These are phyloP conservation scores for Vultur gryphus DNA, from an alignment of 2,797 vertebrate genomes.

Conservation along the genomic window DNA sequence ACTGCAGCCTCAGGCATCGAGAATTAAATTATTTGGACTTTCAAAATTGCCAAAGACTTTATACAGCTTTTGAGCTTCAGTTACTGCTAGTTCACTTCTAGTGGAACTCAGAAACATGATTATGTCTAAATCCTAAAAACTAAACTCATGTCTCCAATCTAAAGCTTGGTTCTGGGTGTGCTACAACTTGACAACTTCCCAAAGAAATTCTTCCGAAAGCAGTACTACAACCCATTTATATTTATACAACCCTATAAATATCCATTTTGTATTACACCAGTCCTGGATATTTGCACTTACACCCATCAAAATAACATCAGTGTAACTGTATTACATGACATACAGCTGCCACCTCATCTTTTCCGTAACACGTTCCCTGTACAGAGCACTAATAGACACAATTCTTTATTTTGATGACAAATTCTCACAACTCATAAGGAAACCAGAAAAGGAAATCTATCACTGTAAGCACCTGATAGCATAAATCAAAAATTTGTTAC, in stretches of 20 bases:
- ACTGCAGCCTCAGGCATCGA: background rate
- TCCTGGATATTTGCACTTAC: background rate
- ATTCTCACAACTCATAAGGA: background rate
- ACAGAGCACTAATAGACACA: background rate
- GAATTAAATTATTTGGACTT: background rate
- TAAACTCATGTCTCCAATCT: background rate
- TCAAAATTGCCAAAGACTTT: background rate
- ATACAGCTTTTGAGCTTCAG: background rate
- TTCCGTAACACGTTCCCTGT: background rate
- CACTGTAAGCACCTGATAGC: background rate
- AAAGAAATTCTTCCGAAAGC: background rate
- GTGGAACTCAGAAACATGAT: background rate
- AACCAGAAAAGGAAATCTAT: background rate
- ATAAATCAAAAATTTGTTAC: background rate
- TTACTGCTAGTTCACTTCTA: background rate
- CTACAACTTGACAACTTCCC: background rate
- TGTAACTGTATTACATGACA: background rate
- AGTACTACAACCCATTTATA: background rate
- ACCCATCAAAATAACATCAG: background rate
- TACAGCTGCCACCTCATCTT: background rate
- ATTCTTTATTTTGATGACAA: background rate
- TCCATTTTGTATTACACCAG: background rate
- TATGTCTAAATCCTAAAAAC: background rate
- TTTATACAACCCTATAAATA: background rate
- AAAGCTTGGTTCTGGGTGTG: background rate